Conservation (phyloP, 2,797 vertebrate genomes). For the Vipera ursinii region DNA sequence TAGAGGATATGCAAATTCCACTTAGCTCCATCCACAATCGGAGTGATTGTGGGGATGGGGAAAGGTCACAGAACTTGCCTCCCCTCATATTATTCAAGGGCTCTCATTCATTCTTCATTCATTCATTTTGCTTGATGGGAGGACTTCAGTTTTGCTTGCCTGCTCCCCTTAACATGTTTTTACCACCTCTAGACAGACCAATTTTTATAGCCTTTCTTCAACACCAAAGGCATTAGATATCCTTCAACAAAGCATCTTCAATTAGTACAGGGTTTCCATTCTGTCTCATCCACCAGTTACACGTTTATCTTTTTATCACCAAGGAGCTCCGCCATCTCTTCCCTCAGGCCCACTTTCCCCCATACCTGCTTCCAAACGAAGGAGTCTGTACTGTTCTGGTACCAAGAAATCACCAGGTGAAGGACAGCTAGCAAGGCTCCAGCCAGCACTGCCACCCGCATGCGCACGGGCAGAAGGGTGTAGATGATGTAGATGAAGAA, state of each 20-base stretch:
- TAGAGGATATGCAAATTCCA: neutral
- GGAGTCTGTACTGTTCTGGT: slow-evolving; percentile 81
- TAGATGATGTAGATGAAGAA: slow-evolving; percentile 98
- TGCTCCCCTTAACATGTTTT: neutral
- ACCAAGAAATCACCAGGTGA: slow-evolving; percentile 87
- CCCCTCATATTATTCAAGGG: neutral
- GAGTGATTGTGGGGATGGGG: neutral
- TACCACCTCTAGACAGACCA: neutral
- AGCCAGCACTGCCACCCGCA: slow-evolving; percentile 90
- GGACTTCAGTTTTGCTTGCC: neutral
- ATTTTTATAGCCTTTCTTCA: neutral
- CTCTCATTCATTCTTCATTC: neutral
- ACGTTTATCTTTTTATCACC: neutral
- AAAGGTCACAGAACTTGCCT: neutral
- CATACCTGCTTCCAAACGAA: slow-evolving; percentile 94
- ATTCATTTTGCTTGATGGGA: neutral
- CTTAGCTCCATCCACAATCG: neutral
- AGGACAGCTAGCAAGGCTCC: slow-evolving; percentile 83
- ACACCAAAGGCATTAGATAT: neutral
- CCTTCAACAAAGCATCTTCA: neutral
- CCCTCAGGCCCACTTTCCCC: neutral
- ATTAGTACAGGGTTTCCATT: neutral
- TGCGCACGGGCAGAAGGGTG: slow-evolving; percentile 92
- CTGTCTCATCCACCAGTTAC: neutral
- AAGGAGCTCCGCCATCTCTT: neutral